Evolutionary conservation across 2,113 vertebrate genomes (phyloP).

Genomic region (Microtus pennsylvanicus): DNA sequence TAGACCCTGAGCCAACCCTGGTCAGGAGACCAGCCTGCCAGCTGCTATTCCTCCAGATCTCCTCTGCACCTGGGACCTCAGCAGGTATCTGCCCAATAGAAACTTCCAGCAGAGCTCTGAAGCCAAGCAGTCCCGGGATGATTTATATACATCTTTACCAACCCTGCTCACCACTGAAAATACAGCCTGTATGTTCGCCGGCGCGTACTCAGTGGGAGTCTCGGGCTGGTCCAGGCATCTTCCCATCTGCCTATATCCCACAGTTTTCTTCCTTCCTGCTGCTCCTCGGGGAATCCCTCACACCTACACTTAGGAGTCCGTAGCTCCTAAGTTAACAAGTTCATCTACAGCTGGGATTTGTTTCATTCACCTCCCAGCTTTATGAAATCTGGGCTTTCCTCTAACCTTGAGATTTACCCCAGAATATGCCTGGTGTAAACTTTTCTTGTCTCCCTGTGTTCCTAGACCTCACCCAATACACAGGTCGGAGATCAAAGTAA

Average conservation of each 20-base stretch:
- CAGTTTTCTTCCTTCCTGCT: slow-evolving; percentile 9
- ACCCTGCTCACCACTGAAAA: neutral
- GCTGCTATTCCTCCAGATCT: slow-evolving; percentile 53
- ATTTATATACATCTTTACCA: slow-evolving; percentile 41
- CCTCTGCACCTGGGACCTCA: slow-evolving; percentile 43
- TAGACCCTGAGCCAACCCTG: slow-evolving; percentile 13
- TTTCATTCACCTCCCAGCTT: neutral
- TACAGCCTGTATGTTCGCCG: neutral
- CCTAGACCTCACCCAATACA: neutral
- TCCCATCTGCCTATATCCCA: neutral
- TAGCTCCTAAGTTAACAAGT: slow-evolving; percentile 22
- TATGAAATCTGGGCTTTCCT: slow-evolving; percentile 11
- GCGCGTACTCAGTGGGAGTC: neutral
- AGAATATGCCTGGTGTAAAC: neutral
- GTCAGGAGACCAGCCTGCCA: slow-evolving; percentile 42
- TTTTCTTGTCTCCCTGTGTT: neutral
- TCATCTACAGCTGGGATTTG: neutral
- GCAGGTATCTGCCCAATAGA: slow-evolving; percentile 27
- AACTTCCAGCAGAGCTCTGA: neutral
- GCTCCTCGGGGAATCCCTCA: neutral
- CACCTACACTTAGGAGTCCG: neutral
- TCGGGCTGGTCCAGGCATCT: neutral
- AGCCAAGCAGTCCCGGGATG: neutral
- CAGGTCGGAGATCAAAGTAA: neutral
- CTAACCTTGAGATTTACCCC: neutral